These are phyloP conservation scores for Pecten maximus DNA, from an alignment of 2,888 invertebrate species.

Conservation along the genomic window DNA sequence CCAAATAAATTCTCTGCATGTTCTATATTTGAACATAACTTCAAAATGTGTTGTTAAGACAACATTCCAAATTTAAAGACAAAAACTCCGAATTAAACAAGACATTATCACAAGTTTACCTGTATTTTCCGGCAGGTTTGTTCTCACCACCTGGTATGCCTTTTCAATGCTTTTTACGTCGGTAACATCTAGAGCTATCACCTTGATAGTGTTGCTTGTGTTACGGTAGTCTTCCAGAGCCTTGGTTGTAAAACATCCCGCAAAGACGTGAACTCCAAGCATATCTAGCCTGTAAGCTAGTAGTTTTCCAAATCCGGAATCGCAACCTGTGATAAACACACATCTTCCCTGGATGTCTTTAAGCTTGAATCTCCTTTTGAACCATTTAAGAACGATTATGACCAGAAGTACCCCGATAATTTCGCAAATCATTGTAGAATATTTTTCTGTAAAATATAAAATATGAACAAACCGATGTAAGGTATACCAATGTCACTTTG, in stretches of 20 bases:
- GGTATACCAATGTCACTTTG: no score
- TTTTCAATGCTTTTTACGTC: slow-evolving; percentile 50
- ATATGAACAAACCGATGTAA: no score
- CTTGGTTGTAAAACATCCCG: neutral
- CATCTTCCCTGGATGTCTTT: neutral
- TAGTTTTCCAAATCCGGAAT: neutral
- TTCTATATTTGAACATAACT: no score
- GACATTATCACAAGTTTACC: slow-evolving; percentile 52
- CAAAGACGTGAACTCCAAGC: neutral
- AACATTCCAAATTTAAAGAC: no score
- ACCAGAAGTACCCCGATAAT: neutral
- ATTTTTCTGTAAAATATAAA: neutral
- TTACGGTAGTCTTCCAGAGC: neutral
- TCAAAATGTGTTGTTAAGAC: no score
- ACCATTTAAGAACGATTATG: neutral
- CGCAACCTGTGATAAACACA: neutral
- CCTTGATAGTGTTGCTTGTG: slow-evolving; percentile 18
- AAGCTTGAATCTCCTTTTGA: neutral
- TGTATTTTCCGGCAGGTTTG: slow-evolving; percentile 49
- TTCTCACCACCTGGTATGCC: slow-evolving; percentile 47
- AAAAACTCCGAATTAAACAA: no score
- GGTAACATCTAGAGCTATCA: slow-evolving; percentile 57
- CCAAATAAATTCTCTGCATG: no score
- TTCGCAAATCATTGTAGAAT: neutral
- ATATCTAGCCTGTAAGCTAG: neutral